Percentiles rank a stretch among this genome's conserved stretches.
Evolutionary conservation across 1,140 invertebrate genomes (phyloP).

Genomic region (Limonius californicus): DNA sequence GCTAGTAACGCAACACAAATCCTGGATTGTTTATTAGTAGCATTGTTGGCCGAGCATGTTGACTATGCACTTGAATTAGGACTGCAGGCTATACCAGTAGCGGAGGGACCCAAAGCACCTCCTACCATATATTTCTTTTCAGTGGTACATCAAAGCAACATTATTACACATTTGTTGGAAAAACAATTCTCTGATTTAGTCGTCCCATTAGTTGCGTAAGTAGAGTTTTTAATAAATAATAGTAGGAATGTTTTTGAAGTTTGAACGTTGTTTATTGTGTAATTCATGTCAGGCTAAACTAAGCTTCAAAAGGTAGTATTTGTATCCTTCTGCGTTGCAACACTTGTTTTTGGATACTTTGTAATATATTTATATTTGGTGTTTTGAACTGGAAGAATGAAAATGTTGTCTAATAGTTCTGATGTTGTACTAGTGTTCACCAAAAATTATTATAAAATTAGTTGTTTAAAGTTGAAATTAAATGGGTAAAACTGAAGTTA

Average conservation of each 20-base stretch:
- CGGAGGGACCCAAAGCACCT: constrained; percentile 73
- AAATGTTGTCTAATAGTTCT: neutral
- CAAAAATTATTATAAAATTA: too few relatives aligned
- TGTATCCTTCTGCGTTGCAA: too few relatives aligned
- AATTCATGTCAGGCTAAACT: neutral
- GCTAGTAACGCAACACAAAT: constrained; percentile 78
- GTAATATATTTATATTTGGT: too few relatives aligned
- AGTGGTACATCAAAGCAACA: constrained; percentile 90
- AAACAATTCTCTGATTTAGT: constrained; percentile 91
- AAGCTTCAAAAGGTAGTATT: neutral
- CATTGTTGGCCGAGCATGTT: constrained; percentile 87
- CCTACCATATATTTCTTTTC: constrained; percentile 93
- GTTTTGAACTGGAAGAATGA: too few relatives aligned
- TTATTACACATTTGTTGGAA: constrained; percentile 92
- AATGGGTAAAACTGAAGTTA: too few relatives aligned
- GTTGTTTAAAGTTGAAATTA: too few relatives aligned
- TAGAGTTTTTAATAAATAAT: too few relatives aligned
- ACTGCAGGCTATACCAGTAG: constrained; percentile 84
- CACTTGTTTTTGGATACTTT: too few relatives aligned
- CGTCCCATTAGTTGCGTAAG: constrained; percentile 82
- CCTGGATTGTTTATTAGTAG: constrained; percentile 82
- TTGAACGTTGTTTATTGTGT: neutral
- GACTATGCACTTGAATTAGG: constrained; percentile 95
- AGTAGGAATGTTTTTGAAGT: neutral
- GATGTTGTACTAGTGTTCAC: too few relatives aligned